Conservation (phyloP, 2,888 invertebrate species). For the Euspilapteryx auroguttella region DNA sequence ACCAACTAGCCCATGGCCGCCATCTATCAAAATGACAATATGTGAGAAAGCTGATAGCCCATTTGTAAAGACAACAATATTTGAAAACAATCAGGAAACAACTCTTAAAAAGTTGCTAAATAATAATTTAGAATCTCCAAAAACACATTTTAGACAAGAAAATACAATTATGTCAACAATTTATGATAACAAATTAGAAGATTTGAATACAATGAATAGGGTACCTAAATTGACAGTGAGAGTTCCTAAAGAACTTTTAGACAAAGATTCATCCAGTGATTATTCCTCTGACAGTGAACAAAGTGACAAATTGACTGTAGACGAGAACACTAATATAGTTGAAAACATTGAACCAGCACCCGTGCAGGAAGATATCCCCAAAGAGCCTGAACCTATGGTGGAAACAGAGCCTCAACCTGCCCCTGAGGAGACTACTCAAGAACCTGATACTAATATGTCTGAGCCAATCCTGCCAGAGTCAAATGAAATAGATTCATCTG, state of each 20-base stretch:
- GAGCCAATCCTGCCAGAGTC: constrained; percentile 17
- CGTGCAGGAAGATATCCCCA: constrained; percentile 7
- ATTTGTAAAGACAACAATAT: constrained; percentile 47
- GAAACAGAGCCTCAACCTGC: too few relatives aligned
- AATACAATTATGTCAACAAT: constrained; percentile 43
- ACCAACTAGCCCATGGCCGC: constrained; percentile 19
- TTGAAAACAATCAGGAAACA: constrained; percentile 39
- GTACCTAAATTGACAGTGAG: constrained; percentile 72
- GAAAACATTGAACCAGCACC: constrained; percentile 7
- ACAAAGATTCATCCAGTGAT: constrained; percentile 54
- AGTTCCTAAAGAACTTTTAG: constrained; percentile 63
- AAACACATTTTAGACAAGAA: constrained; percentile 31
- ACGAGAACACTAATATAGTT: constrained; percentile 34
- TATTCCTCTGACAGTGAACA: constrained; percentile 61
- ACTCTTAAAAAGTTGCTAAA: constrained; percentile 34
- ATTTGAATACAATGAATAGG: constrained; percentile 49
- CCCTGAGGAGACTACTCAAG: constrained; percentile 6
- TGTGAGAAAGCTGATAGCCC: constrained; percentile 52
- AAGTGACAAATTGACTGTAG: constrained; percentile 63
- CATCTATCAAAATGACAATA: constrained; percentile 52
- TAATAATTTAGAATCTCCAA: constrained; percentile 33
- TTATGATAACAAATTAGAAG: constrained; percentile 48
- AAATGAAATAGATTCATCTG: constrained; percentile 18
- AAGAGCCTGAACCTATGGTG: constrained; percentile 6
- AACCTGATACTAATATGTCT: constrained; percentile 5